Conservation (phyloP, 2,113 vertebrate species). For the Neolamprologus devosi region DNA sequence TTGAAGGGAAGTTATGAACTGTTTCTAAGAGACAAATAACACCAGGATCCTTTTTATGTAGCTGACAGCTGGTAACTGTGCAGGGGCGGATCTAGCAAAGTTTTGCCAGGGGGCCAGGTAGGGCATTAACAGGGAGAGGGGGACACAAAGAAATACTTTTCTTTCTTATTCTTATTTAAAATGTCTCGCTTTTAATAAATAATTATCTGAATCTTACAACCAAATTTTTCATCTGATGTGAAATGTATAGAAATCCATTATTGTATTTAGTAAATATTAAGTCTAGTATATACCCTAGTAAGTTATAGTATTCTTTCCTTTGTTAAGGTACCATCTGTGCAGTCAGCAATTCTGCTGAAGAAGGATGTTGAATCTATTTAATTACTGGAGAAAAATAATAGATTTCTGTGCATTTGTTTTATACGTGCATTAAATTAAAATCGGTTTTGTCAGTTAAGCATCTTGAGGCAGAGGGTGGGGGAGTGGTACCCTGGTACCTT, state of each 20-base stretch:
- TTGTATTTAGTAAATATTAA: background rate
- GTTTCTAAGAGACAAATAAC: background rate
- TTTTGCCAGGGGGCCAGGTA: accelerated
- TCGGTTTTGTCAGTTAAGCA: background rate
- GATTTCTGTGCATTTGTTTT: background rate
- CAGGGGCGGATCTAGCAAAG: accelerated
- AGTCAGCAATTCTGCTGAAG: background rate
- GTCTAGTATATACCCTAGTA: background rate
- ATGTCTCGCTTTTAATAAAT: accelerated
- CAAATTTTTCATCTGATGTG: no score
- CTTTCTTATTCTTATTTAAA: no score
- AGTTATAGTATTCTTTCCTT: background rate
- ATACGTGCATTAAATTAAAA: background rate
- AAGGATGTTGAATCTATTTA: background rate
- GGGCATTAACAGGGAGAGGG: no score
- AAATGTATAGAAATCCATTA: background rate
- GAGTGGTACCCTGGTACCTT: background rate
- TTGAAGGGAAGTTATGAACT: background rate
- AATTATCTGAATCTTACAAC: no score
- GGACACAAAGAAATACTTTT: no score
- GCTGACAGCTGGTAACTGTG: background rate
- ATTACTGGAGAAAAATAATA: background rate
- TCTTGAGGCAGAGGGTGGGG: background rate
- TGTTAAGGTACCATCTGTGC: background rate
- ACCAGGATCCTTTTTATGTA: no score